A percentile compares a stretch with the other conserved stretches of the same genome.
These are phyloP conservation scores for Urechis unicinctus DNA, from an alignment of 2,888 invertebrate species.

Conservation along the genomic window DNA sequence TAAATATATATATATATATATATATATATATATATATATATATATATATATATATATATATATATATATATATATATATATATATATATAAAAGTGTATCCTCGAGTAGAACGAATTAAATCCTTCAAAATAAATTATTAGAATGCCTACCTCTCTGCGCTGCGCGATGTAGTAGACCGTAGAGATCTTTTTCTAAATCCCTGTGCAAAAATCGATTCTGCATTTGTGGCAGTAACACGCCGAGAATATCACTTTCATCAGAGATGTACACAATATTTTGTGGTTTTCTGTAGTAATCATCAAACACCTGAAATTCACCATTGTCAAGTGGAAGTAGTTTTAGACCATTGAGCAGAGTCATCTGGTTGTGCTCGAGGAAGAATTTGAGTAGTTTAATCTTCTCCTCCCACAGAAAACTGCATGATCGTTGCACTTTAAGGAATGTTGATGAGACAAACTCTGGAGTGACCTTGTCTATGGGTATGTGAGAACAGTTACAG, in stretches of 20 bases:
- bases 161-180: conserved; percentile 4
- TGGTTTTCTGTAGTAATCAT: conserved; percentile 13
- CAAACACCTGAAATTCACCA: conserved; percentile 19
- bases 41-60: no score
- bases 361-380: conserved; percentile 15
- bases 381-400: conserved; percentile 21
- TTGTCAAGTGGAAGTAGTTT: conserved; percentile 27
- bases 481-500: conserved; percentile 14
- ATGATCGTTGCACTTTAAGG: conserved; percentile 14
- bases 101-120: background rate
- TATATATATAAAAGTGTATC: no score
- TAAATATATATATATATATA: background rate
- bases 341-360: conserved; percentile 21
- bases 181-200: conserved; percentile 20
- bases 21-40: background rate
- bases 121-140: background rate
- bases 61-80: no score
- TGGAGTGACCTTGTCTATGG: conserved; percentile 15
- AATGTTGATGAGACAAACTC: conserved; percentile 15
- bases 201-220: conserved; percentile 20
- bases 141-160: conserved; percentile 10
- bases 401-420: conserved; percentile 14
- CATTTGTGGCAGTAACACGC: conserved; percentile 14
- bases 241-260: conserved; percentile 3
- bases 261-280: conserved; percentile 15